Evolutionary conservation across 2,797 vertebrate species (phyloP), one percentile per base, ranked within the genome.

Genomic region (Sebastes jordani): DNA sequence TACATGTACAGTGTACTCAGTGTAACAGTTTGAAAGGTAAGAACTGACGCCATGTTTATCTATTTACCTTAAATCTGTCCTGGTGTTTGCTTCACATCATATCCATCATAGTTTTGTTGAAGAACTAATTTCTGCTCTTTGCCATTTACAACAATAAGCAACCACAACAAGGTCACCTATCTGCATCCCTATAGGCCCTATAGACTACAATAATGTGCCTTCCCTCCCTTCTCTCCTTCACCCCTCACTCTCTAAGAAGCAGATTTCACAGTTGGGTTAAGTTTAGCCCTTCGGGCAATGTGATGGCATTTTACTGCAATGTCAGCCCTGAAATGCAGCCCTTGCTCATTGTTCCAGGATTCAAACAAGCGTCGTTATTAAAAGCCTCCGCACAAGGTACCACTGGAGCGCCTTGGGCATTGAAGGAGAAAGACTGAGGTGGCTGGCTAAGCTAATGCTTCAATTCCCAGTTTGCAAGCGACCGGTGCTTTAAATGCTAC

Each of bases 291-390:
- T 88, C 84, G 79, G 89, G 91, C 85, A 75, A 80, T 72, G 82
- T 86, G 90, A 82, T 89, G 88, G 87, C 85, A 87, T 93, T 91
- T 90, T 92, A 86, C 84, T 89, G 93, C 90, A 85, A 84, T 88
- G 91, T 92, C 92, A 92, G 88, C 86, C 79, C 86, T 88, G 72
- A 86, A 91, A 89, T 88, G 83, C 87, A 87, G 83, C 88, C 80
- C 76, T 77, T 89, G 88, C 80, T 91, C 88, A 87, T 90, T 90
- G 92, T 91, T 93, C 86, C 88, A 78, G 83, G 80, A 88, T 86
- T 92, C 87, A 93, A 88, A 91, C 87, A 90, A 88, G 88, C 80
- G 23, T 67, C 29, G 71, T 93, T 93, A 94, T 92, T 88, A 90
- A 92, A 91, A 76, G 83, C 80, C 74, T 80, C 68, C 74, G 18